These are phyloP conservation scores for Desmodus rotundus DNA, from an alignment of 2,113 vertebrate genomes.

Conservation along the genomic window DNA sequence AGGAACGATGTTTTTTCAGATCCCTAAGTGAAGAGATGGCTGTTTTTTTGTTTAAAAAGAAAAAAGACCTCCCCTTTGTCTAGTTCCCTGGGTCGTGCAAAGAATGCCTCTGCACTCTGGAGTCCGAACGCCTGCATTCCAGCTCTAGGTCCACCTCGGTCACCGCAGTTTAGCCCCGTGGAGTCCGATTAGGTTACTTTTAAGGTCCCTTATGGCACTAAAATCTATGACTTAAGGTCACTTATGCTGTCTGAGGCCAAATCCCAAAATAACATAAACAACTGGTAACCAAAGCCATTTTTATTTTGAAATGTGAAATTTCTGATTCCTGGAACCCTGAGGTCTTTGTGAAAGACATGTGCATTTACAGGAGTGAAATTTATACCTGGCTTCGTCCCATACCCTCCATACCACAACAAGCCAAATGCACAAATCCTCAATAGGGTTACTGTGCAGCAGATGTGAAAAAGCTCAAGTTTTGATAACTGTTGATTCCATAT, in stretches of 20 bases:
- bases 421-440: neutral
- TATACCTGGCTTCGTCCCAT: neutral
- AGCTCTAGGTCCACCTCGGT: neutral
- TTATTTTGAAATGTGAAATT: conserved; percentile 5
- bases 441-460: neutral
- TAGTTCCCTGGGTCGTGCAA: neutral
- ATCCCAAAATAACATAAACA: neutral
- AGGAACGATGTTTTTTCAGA: neutral
- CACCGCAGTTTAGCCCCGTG: neutral
- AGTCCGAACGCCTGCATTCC: neutral
- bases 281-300: conserved; percentile 8
- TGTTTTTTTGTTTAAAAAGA: neutral
- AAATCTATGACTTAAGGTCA: neutral
- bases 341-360: neutral
- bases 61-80: neutral
- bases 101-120: neutral
- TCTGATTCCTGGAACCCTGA: neutral
- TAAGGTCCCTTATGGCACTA: neutral
- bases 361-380: neutral
- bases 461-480: neutral
- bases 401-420: neutral
- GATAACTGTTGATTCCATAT: neutral
- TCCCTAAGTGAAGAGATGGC: too few species aligned
- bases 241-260: neutral
- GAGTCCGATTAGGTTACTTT: neutral